These are phyloP conservation scores for Rhinichthys osculus DNA, from an alignment of 2,797 vertebrate species.

Conservation along the genomic window DNA sequence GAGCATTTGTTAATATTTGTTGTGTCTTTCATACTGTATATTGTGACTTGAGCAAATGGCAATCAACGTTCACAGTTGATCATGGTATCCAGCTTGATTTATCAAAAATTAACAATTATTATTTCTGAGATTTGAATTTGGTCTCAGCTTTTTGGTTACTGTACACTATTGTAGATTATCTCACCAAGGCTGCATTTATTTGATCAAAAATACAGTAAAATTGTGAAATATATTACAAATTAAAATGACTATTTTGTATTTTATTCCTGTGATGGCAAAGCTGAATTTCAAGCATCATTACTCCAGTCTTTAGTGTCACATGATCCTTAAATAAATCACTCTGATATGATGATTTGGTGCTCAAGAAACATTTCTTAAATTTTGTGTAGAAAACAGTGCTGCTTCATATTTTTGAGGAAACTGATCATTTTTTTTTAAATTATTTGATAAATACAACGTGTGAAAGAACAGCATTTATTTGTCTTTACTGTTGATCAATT, in stretches of 20 bases:
- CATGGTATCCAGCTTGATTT: neutral
- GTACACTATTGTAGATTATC: neutral
- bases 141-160: neutral
- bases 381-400: neutral
- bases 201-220: neutral
- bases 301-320: neutral
- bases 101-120: neutral
- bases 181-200: neutral
- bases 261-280: neutral
- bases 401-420: neutral
- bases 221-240: neutral
- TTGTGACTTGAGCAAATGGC: neutral
- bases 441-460: neutral
- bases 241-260: neutral
- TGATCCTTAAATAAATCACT: neutral
- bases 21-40: conserved; percentile 5
- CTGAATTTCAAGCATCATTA: neutral
- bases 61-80: neutral
- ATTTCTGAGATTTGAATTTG: neutral
- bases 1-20: conserved; percentile 61
- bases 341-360: too few relatives aligned
- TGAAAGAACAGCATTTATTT: neutral
- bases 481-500: neutral
- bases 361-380: neutral
- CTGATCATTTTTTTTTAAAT: neutral